Conservation (phyloP, 2,113 vertebrate genomes). For the Corydoras sp. region DNA sequence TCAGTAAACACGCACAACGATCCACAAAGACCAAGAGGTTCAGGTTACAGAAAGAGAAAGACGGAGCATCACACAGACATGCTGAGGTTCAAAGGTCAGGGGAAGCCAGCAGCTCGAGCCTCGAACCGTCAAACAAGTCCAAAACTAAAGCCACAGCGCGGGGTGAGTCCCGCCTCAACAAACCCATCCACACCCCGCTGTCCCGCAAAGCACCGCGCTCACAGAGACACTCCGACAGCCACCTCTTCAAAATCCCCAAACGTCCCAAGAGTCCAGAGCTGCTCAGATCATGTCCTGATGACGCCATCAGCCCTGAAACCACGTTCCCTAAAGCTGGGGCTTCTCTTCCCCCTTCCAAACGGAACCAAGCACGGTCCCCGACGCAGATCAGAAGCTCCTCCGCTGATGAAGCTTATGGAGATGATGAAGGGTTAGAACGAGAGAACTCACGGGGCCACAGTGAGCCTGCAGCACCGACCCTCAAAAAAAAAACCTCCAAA, state of each 20-base stretch:
- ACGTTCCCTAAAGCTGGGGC: slow-evolving; percentile 50
- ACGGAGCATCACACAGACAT: slow-evolving; percentile 47
- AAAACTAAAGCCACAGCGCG: slow-evolving; percentile 71
- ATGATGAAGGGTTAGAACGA: slow-evolving; percentile 1
- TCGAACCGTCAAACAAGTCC: slow-evolving; percentile 77
- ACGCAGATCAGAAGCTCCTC: slow-evolving; percentile 55
- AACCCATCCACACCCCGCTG: slow-evolving; percentile 74
- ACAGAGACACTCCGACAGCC: slow-evolving; percentile 61
- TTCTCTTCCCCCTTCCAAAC: slow-evolving; percentile 16
- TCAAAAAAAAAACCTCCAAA: slow-evolving; percentile 63
- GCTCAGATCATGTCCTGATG: slow-evolving; percentile 45
- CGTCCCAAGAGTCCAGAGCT: slow-evolving; percentile 62
- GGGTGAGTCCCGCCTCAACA: slow-evolving; percentile 78
- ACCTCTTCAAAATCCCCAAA: slow-evolving; percentile 65
- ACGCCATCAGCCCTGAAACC: slow-evolving; percentile 57
- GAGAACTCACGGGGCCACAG: slow-evolving; percentile 8
- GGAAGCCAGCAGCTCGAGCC: slow-evolving; percentile 66
- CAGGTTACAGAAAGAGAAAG: slow-evolving; percentile 17
- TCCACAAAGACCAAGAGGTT: slow-evolving; percentile 24
- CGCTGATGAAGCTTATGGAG: slow-evolving; percentile 8
- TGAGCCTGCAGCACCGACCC: neutral
- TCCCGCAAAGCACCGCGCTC: slow-evolving; percentile 69
- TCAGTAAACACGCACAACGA: slow-evolving; percentile 32
- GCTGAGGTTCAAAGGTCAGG: slow-evolving; percentile 49
- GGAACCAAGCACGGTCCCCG: slow-evolving; percentile 50